phyloP scores from a whole-genome alignment of 2,113 vertebrate genomes.

The Hassar affinis region DNA sequence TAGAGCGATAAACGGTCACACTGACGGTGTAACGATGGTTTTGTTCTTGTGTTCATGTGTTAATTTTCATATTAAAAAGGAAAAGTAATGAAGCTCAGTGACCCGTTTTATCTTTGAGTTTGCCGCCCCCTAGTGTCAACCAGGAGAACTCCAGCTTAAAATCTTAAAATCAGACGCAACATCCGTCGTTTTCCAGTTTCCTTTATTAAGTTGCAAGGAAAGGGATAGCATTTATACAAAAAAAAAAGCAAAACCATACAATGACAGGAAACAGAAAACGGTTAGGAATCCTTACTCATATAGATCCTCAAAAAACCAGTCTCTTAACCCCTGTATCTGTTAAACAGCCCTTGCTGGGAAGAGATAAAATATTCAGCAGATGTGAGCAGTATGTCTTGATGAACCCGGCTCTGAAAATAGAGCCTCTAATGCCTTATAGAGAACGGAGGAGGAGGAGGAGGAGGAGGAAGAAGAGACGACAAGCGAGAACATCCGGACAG shows the following conservation, averaged over 20 bases:
- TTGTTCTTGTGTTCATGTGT: background rate
- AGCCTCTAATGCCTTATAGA: constrained; percentile 47
- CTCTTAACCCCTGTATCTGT: background rate
- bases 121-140: constrained; percentile 34
- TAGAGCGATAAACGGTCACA: background rate
- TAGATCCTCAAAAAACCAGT: background rate
- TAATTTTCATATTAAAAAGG: too few relatives aligned
- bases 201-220: constrained; percentile 28
- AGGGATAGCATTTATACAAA: too few relatives aligned
- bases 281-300: background rate
- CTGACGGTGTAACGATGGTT: background rate
- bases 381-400: constrained; percentile 36
- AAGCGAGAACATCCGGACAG: constrained; percentile 39
- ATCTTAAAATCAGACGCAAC: background rate
- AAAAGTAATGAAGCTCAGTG: background rate
- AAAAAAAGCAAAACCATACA: too few relatives aligned
- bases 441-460: constrained; percentile 25
- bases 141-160: background rate
- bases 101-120: background rate
- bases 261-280: background rate
- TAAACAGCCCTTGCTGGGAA: background rate
- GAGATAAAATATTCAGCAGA: constrained; percentile 52
- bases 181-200: background rate
- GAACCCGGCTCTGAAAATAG: constrained; percentile 50
- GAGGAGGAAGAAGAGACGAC: constrained; percentile 23